Base-by-base conservation (phyloP, 2,797 vertebrate species). In the Setipinna tenuifilis region DNA sequence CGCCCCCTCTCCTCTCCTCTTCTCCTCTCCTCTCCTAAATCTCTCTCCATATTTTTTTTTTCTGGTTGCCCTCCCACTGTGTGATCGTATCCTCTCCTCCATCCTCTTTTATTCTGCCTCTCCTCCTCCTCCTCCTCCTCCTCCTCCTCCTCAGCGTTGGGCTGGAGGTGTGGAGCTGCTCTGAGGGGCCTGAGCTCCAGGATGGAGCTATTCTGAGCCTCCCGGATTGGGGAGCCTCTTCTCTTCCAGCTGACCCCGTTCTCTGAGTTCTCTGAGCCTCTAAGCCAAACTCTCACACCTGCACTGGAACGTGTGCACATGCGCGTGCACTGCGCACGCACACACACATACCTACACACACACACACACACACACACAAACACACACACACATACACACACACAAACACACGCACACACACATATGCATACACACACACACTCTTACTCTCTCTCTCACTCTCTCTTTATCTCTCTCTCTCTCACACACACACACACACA, bases 321-420 rank as follows among this genome's bases (percentile, higher is more conserved):
- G 10, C 46, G 46, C 46, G 10, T 10, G 10, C 46, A 54, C 50
- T 10, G n/a, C 50, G 9, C 50, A 54, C 7, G 9, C 50, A 54
- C 7, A 54, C 50, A 54, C 50, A 54, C 50, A 54, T 14, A 54
- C 50, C 3, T 7, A 54, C 50, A 54, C 50, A 54, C 50, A 54
- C 2, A 54, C 2, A 54, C 50, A 54, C 7, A 9, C 50, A 54
- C 61, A 28, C 23, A 58, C 25, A 75, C 59, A 86, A 25, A 41
- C 58, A 28, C 80, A 82, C 83, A 85, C 54, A 35, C 58, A 83
- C 81, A 54, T 14, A 12, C 46, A 82, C 81, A 25, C 81, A 54
- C 81, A 0, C 81, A 82, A n/a, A 54, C 54, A 82, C 81, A 54
- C 54, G 16, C 46, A 10, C 81, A 50, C 25, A 23, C 46, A 50